These are phyloP conservation scores for Clytia hemisphaerica DNA, from an alignment of 30 jellyfish, hydroid and myxozoan genomes.

Conservation along the genomic window DNA sequence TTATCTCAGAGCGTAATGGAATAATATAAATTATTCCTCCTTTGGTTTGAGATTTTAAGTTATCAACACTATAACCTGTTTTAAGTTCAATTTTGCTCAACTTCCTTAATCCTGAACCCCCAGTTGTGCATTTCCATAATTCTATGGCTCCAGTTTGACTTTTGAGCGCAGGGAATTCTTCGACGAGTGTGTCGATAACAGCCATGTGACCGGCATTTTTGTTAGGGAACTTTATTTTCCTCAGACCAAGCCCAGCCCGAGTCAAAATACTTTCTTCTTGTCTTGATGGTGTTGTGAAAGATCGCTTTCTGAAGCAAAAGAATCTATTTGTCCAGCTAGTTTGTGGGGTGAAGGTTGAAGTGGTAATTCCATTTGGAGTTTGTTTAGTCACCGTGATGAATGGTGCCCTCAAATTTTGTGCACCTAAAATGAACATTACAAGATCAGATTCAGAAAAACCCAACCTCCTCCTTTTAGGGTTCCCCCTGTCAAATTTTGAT, in stretches of 20 bases:
- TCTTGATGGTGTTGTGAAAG: neutral
- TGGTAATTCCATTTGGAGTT: neutral
- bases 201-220: neutral
- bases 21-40: neutral
- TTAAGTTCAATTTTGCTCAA: neutral
- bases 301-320: neutral
- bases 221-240: neutral
- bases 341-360: neutral
- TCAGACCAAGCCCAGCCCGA: neutral
- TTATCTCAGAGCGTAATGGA: neutral
- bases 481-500: no score
- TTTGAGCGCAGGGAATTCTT: neutral
- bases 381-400: neutral
- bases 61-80: neutral
- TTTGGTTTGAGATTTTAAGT: neutral
- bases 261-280: neutral
- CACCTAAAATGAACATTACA: no score
- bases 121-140: neutral
- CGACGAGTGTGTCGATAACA: neutral
- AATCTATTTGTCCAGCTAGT: neutral
- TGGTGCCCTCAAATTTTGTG: no score
- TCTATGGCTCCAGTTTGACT: neutral
- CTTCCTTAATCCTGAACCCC: neutral
- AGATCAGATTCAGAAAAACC: no score
- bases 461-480: no score